A percentile compares a stretch with the other conserved stretches of the same genome.
These are phyloP conservation scores for Megaceryle alcyon DNA, from an alignment of 2,797 vertebrate genomes.

Conservation along the genomic window DNA sequence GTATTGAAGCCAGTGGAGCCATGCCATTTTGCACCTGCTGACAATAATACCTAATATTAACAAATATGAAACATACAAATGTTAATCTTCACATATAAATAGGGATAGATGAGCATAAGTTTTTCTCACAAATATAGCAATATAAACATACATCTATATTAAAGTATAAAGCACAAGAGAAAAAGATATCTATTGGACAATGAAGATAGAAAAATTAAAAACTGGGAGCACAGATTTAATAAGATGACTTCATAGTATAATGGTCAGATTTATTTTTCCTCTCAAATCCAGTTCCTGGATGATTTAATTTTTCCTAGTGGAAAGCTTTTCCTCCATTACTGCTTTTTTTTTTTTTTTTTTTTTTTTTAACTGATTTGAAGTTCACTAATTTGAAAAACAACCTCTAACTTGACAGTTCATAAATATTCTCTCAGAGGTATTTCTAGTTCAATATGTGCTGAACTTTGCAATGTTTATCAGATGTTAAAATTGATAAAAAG, in stretches of 20 bases:
- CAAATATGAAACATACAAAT: not conserved
- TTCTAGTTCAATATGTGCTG: not conserved
- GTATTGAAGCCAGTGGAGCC: not conserved
- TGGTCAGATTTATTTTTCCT: constrained; percentile 8
- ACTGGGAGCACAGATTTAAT: not conserved
- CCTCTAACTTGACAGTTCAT: not conserved
- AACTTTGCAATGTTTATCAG: not conserved
- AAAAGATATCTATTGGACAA: not conserved
- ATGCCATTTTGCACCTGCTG: not conserved
- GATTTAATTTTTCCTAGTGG: constrained; percentile 24
- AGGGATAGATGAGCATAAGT: not conserved
- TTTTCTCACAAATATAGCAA: not conserved
- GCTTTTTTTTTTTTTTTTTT: not conserved
- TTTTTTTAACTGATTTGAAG: not conserved
- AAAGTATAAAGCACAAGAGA: not conserved
- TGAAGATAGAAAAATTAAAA: not conserved
- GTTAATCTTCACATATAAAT: not conserved
- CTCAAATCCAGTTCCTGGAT: not conserved
- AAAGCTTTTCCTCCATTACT: not conserved
- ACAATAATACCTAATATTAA: not conserved
- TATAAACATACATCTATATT: not conserved
- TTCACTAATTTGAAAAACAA: constrained; percentile 43
- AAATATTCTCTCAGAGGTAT: not conserved
- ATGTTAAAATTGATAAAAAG: not conserved
- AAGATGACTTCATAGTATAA: not conserved